phyloP scores from a whole-genome alignment of 2,113 vertebrate species.

The Rattus rattus region DNA sequence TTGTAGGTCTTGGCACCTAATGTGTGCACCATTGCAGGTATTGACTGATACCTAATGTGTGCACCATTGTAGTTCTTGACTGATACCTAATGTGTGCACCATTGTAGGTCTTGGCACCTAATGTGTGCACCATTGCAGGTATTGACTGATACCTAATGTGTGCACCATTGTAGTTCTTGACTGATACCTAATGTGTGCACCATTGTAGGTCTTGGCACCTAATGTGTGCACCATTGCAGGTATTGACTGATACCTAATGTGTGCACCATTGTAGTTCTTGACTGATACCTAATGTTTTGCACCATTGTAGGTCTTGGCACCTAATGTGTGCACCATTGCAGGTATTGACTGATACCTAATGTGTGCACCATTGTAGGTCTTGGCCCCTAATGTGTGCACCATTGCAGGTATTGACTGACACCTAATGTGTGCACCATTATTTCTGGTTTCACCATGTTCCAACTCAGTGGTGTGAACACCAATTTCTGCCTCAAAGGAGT shows the following conservation, averaged over 20 bases:
- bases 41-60: no score
- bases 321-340: background rate
- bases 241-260: no score
- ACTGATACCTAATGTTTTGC: background rate
- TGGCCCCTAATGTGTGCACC: background rate
- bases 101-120: background rate
- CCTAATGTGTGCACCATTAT: background rate
- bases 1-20: background rate
- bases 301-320: background rate
- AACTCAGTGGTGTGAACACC: background rate
- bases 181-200: background rate
- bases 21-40: background rate
- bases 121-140: background rate
- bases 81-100: background rate
- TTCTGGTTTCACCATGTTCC: background rate
- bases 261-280: background rate
- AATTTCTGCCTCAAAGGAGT: background rate
- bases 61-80: background rate
- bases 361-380: background rate
- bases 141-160: background rate
- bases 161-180: background rate
- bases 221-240: background rate
- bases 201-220: background rate
- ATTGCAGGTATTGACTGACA: background rate
- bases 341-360: background rate